phyloP scores from a whole-genome alignment of 2,888 invertebrate genomes.

The Bellardia bayeri region DNA sequence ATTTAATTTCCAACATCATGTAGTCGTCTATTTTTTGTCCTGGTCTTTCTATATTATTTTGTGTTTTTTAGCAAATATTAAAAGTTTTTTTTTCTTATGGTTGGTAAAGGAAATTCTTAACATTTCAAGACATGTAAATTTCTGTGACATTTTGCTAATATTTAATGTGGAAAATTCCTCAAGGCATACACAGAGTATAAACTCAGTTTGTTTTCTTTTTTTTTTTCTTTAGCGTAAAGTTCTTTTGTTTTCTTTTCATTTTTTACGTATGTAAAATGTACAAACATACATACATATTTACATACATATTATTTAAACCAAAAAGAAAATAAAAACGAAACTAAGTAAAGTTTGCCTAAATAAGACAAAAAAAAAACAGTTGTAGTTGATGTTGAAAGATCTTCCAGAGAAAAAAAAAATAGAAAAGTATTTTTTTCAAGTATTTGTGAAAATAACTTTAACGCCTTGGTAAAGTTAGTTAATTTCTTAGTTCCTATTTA shows the following conservation, averaged over 20 bases:
- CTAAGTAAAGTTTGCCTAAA: neutral
- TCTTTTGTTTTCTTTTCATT: neutral
- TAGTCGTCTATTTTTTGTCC: neutral
- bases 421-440: conserved; percentile 25
- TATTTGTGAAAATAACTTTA: conserved; percentile 32
- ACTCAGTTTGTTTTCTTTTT: neutral
- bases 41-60: neutral
- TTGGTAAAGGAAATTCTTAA: conserved; percentile 12
- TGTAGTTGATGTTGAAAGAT: conserved; percentile 19
- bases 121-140: conserved; percentile 54
- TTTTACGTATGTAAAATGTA: neutral
- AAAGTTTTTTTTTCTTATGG: too few relatives aligned
- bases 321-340: neutral
- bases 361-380: conserved; percentile 4
- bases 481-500: conserved; percentile 11
- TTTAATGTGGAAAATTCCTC: conserved; percentile 44
- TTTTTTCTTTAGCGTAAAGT: neutral
- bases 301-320: neutral
- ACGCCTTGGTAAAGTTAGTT: conserved; percentile 41
- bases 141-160: conserved; percentile 52
- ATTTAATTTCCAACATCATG: neutral
- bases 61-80: neutral
- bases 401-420: conserved; percentile 8
- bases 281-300: neutral
- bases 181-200: conserved; percentile 8